Evolutionary conservation across 1,140 invertebrate species (phyloP).

Genomic region (Tribolium madens): DNA sequence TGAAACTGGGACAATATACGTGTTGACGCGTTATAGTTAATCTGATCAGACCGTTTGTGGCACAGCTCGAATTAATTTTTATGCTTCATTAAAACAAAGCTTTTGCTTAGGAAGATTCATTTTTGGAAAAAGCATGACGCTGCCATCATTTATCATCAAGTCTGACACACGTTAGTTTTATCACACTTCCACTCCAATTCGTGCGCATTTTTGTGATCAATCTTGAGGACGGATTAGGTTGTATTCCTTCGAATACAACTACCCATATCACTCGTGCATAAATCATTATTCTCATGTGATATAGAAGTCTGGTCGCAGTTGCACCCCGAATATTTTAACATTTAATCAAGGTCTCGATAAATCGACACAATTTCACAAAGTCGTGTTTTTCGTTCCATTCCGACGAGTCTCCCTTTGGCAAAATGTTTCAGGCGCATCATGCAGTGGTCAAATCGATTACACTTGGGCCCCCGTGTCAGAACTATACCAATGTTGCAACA

Average conservation of each 20-base stretch:
- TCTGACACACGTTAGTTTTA: slow-evolving; percentile 34
- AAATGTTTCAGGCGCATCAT: slow-evolving; percentile 26
- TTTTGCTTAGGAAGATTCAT: background rate
- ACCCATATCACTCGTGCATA: background rate
- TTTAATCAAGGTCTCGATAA: background rate
- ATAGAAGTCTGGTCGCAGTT: background rate
- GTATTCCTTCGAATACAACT: slow-evolving; percentile 8
- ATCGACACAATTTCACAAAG: background rate
- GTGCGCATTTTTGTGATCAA: slow-evolving; percentile 28
- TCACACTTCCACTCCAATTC: slow-evolving; percentile 36
- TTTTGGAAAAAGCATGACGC: background rate
- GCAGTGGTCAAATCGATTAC: slow-evolving; percentile 16
- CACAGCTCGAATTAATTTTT: slow-evolving; percentile 10
- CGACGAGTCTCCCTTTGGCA: background rate
- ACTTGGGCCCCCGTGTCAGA: slow-evolving; percentile 1
- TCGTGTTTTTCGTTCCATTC: too few relatives aligned
- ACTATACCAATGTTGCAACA: slow-evolving; percentile 18
- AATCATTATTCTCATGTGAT: background rate
- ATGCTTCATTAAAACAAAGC: slow-evolving; percentile 22
- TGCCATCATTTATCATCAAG: slow-evolving; percentile 19
- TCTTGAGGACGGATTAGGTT: slow-evolving; percentile 28
- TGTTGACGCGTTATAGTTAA: background rate
- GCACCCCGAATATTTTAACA: slow-evolving; percentile 11
- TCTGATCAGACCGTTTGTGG: background rate
- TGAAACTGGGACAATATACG: background rate